A percentile compares a stretch with the other conserved stretches of the same genome.
Evolutionary conservation across 1,140 invertebrate genomes (phyloP).

Genomic region (Drosophila kohkoa): DNA sequence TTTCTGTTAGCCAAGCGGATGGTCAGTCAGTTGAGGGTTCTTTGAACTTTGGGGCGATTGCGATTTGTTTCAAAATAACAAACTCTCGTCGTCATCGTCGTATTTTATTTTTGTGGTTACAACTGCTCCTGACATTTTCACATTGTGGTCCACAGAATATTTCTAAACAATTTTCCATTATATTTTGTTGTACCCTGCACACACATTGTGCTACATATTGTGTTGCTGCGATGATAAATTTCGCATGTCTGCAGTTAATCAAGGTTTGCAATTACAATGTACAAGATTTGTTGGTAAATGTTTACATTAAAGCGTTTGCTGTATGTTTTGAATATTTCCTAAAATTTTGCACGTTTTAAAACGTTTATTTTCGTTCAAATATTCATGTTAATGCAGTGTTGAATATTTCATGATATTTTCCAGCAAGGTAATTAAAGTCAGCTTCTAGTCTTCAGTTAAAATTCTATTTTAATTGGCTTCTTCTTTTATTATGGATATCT

Average conservation of each 20-base stretch:
- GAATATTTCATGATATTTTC: no score
- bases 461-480: background rate
- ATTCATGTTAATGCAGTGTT: no score
- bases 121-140: constrained; percentile 62
- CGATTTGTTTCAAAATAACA: constrained; percentile 25
- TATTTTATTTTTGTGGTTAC: constrained; percentile 53
- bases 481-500: background rate
- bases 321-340: no score
- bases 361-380: no score
- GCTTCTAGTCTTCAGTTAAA: background rate
- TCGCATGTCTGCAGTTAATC: background rate
- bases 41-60: constrained; percentile 51
- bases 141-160: constrained; percentile 52
- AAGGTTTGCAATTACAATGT: background rate
- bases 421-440: background rate
- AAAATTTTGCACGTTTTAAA: no score
- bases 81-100: background rate
- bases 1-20: constrained; percentile 41
- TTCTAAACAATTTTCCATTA: constrained; percentile 55
- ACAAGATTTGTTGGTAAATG: no score
- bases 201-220: background rate
- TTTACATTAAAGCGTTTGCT: no score
- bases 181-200: background rate
- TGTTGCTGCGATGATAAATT: no score
- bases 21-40: constrained; percentile 4